Percentiles rank a stretch among this genome's conserved stretches.
phyloP scores from a whole-genome alignment of 2,797 vertebrate genomes.

The Nasua narica region DNA sequence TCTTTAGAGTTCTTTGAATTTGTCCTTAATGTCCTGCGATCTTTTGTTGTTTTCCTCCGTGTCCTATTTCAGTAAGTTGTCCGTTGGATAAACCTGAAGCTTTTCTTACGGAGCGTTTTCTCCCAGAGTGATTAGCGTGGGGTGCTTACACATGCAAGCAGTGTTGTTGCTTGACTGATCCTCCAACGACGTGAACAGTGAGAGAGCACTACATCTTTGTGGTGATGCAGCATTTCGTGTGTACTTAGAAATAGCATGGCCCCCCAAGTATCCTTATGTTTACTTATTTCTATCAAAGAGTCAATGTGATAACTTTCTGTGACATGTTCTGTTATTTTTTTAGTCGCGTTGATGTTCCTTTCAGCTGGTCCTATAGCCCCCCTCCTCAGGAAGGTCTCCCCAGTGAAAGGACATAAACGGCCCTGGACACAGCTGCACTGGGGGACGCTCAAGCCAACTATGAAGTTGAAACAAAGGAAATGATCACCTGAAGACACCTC shows the following conservation, averaged over 20 bases:
- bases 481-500: conserved; percentile 31
- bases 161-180: background rate
- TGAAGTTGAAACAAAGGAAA: conserved; percentile 44
- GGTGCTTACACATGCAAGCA: background rate
- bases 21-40: conserved; percentile 7
- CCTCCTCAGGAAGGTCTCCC: conserved; percentile 55
- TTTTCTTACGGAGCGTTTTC: background rate
- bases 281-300: conserved; percentile 28
- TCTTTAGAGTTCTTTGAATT: background rate
- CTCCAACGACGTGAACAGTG: background rate
- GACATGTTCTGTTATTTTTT: conserved; percentile 49
- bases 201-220: background rate
- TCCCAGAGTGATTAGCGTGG: background rate
- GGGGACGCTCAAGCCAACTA: background rate
- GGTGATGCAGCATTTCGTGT: background rate
- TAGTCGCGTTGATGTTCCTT: conserved; percentile 59
- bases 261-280: background rate
- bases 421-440: background rate
- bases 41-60: background rate
- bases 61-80: conserved; percentile 22
- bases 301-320: conserved; percentile 68
- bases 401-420: background rate
- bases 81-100: conserved; percentile 12
- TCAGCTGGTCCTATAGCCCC: conserved; percentile 37
- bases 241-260: background rate